Conservation (phyloP, 2,797 vertebrate species). For the Hyperoplus immaculatus region DNA sequence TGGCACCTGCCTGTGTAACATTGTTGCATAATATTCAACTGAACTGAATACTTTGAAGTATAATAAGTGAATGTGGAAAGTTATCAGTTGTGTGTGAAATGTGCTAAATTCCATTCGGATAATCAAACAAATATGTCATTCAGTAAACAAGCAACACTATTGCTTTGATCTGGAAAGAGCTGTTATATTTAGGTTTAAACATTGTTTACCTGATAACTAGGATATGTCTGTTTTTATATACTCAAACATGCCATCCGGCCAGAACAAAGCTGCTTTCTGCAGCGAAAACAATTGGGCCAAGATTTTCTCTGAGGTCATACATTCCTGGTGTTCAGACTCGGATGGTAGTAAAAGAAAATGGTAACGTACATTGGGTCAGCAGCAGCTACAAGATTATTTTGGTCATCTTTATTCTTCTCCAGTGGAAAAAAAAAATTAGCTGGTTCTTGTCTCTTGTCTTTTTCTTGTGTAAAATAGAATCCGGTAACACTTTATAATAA, state of each 20-base stretch:
- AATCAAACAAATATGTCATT: not conserved
- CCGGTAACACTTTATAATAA: no score
- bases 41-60: slow-evolving; percentile 9
- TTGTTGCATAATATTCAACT: slow-evolving; percentile 26
- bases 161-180: slow-evolving; percentile 5
- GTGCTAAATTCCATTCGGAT: slow-evolving; percentile 3
- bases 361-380: slow-evolving; percentile 33
- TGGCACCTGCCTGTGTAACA: slow-evolving; percentile 30
- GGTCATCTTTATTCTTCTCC: slow-evolving; percentile 18
- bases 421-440: not conserved
- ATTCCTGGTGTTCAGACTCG: slow-evolving; percentile 40
- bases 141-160: not conserved
- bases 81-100: slow-evolving; percentile 1
- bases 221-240: not conserved
- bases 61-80: not conserved
- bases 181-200: not conserved
- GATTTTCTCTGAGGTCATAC: slow-evolving; percentile 43
- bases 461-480: not conserved
- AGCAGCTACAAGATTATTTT: slow-evolving; percentile 33
- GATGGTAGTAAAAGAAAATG: slow-evolving; percentile 44
- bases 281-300: slow-evolving; percentile 6
- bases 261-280: slow-evolving; percentile 17
- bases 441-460: not conserved
- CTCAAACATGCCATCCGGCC: slow-evolving; percentile 17
- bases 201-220: not conserved